These are phyloP conservation scores for Odobenus rosmarus DNA, from an alignment of 2,113 vertebrate species.

Conservation along the genomic window DNA sequence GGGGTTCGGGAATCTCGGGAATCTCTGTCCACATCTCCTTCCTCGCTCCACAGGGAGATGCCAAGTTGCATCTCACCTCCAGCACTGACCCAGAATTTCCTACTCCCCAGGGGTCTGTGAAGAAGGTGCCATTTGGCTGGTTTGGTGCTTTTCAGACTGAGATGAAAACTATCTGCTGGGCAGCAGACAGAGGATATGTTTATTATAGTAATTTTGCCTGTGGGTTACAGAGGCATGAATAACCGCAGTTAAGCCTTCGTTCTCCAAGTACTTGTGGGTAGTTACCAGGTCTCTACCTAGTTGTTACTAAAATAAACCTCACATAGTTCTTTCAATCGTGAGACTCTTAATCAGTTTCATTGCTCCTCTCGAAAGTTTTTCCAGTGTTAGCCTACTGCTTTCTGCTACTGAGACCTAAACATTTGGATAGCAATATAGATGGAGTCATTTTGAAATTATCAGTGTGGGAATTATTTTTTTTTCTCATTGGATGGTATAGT, in stretches of 20 bases:
- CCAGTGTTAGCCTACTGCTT: neutral
- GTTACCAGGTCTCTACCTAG: slow-evolving; percentile 60
- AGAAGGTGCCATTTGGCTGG: slow-evolving; percentile 52
- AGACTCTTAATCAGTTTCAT: slow-evolving; percentile 56
- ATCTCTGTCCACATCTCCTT: neutral
- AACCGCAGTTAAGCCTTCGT: slow-evolving; percentile 60
- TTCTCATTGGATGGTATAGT: neutral
- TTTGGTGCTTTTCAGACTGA: slow-evolving; percentile 47
- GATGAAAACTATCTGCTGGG: slow-evolving; percentile 57
- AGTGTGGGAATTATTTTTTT: neutral
- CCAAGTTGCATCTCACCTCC: neutral
- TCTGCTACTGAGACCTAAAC: neutral
- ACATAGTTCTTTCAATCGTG: slow-evolving; percentile 1
- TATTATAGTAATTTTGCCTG: slow-evolving; percentile 68
- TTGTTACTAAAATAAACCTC: slow-evolving; percentile 71
- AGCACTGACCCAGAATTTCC: neutral
- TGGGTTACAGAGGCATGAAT: slow-evolving; percentile 42
- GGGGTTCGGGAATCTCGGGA: neutral
- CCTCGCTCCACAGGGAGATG: neutral
- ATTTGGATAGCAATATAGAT: slow-evolving; percentile 49
- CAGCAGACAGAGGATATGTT: slow-evolving; percentile 49
- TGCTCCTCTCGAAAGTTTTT: slow-evolving; percentile 5
- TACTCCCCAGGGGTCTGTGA: neutral
- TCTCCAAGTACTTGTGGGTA: slow-evolving; percentile 57
- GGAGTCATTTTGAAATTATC: slow-evolving; percentile 56